Evolutionary conservation across 2,113 vertebrate species (phyloP).

Genomic region (Pseudorasbora parva): DNA sequence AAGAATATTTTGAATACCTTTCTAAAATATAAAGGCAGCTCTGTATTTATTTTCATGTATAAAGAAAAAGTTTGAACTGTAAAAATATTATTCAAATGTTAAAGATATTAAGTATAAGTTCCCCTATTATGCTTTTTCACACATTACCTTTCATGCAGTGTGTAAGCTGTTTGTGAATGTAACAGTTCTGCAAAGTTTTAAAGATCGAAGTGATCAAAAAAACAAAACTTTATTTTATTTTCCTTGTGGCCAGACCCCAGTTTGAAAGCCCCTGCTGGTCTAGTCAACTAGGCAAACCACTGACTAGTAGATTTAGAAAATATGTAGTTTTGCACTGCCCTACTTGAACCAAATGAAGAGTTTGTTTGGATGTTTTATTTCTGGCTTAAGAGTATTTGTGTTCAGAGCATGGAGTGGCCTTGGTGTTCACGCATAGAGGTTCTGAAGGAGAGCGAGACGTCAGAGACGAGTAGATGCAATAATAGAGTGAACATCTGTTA

Average conservation of each 20-base stretch:
- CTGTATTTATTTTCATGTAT: background rate
- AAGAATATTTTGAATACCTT: background rate
- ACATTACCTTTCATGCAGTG: too few relatives aligned
- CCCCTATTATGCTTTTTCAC: too few relatives aligned
- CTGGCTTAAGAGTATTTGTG: slow-evolving; percentile 2
- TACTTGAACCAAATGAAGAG: background rate
- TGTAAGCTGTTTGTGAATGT: too few relatives aligned
- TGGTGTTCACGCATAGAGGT: background rate
- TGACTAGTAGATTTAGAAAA: background rate
- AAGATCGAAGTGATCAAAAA: too few relatives aligned
- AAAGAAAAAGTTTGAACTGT: background rate
- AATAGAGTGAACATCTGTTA: slow-evolving; percentile 8
- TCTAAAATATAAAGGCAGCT: background rate
- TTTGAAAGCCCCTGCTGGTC: background rate
- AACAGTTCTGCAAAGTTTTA: too few relatives aligned
- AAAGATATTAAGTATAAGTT: too few relatives aligned
- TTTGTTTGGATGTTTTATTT: slow-evolving; percentile 2
- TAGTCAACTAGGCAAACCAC: background rate
- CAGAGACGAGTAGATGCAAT: background rate
- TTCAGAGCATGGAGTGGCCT: background rate
- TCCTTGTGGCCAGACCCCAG: background rate
- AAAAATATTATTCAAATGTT: background rate
- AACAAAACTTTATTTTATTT: background rate
- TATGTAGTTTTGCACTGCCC: background rate
- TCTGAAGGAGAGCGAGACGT: background rate